Evolutionary conservation across 2,888 invertebrate species (phyloP).

Genomic region (Trileptium ribeirensis): DNA sequence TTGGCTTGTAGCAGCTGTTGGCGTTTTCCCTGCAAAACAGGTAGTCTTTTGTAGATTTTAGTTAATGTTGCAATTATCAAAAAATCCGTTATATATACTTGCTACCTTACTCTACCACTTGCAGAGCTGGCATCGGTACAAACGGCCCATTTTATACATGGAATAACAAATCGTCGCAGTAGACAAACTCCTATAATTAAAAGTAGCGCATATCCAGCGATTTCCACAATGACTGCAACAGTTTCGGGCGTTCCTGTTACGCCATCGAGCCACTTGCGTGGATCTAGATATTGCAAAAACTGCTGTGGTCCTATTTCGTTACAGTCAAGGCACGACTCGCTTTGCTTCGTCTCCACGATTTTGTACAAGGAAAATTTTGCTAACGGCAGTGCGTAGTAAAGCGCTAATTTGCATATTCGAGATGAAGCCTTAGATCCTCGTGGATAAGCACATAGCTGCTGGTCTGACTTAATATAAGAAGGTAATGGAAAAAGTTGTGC

Average conservation of each 20-base stretch:
- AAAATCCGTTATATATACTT: no score
- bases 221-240: neutral
- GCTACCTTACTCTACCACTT: no score
- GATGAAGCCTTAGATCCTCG: neutral
- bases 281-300: neutral
- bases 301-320: neutral
- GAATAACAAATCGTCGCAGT: neutral
- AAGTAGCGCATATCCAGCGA: neutral
- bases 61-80: no score
- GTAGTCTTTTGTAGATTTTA: no score
- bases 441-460: neutral
- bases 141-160: neutral
- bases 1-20: no score
- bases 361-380: neutral
- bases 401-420: neutral
- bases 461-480: neutral
- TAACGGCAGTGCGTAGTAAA: neutral
- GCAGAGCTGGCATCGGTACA: no score
- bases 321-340: neutral
- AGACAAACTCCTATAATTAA: neutral
- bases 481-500: neutral
- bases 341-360: neutral
- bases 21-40: no score
- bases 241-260: neutral
- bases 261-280: conserved; percentile 15